Base-by-base conservation (phyloP, 2,888 invertebrate genomes). In the Eristalis intricaria region DNA sequence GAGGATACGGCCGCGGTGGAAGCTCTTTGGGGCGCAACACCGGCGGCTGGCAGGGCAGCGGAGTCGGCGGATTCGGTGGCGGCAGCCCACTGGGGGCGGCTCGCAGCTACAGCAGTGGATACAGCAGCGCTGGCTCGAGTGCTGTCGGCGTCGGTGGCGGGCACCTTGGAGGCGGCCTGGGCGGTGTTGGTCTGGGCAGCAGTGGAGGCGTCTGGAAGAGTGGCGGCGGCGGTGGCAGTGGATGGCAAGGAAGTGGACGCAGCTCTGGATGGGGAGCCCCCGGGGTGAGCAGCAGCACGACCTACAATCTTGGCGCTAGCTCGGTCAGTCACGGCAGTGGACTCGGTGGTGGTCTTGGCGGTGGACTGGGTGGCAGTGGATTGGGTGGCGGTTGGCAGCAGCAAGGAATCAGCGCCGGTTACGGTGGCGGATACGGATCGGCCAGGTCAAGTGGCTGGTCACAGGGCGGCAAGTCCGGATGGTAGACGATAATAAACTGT, bases 201-300 rank as follows among this genome's bases (percentile, higher is more conserved):
- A 63, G 58, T 43, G 60, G 70, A 35, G 50, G 64, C 13, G 35
- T 35, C 32, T 35, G 56, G 64, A 70, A 71, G 64, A 38, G 90
- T 26, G 89, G 90, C 0, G 90, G 90, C 19, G 89, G 89, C 7
- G 80, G 87, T n/a, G 82, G 86, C 23, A 65, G 84, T 23, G 68
- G 56, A 22, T 63, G 29, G 22, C 56, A 63, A 10, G 64, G 77
- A 4, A 63, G 76, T 15, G 50, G 35, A 56, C 56, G 22, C 4
- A 56, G 56, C 15, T 32, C 69, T n/a, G 60, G 58, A n/a, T 70
- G 70, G 71, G 50, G 19, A 8, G 7, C n/a, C 8, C 61, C 71
- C 23, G 71, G 60, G 0, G 29, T 71, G 5, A 71, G 71, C 43
- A 63, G 61, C 19, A 71, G 73, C 73, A 43, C 63, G 22, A 32